A percentile compares a stretch with the other conserved stretches of the same genome.
Evolutionary conservation across 2,888 invertebrate genomes (phyloP).

Genomic region (Heliconius aoede): DNA sequence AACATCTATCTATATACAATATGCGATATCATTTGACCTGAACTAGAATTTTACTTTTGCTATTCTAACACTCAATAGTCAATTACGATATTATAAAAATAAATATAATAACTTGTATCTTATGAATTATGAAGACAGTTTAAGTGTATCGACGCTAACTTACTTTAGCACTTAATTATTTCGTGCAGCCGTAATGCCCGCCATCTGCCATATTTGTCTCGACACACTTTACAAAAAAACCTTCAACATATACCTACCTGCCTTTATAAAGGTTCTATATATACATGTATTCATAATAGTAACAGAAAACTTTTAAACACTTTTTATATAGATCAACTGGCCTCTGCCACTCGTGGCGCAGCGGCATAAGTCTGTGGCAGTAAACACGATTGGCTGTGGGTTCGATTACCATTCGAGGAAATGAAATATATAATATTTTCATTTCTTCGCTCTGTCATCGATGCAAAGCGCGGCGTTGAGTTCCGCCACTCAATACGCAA

Average conservation of each 20-base stretch:
- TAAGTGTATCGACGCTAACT: background rate
- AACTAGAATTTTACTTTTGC: background rate
- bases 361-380: too few relatives aligned
- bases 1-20: too few relatives aligned
- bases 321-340: background rate
- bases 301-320: background rate
- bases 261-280: background rate
- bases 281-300: background rate
- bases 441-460: too few relatives aligned
- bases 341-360: too few relatives aligned
- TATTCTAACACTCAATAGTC: background rate
- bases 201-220: conserved; percentile 11
- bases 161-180: background rate
- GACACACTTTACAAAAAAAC: conserved; percentile 6
- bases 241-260: background rate
- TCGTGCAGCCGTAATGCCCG: conserved; percentile 9
- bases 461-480: too few relatives aligned
- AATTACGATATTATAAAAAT: background rate
- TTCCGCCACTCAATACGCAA: too few relatives aligned
- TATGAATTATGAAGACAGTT: conserved; percentile 4
- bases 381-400: too few relatives aligned
- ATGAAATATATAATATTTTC: too few relatives aligned
- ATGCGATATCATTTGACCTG: background rate
- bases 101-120: background rate
- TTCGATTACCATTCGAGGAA: too few relatives aligned